Evolutionary conservation across 2,888 invertebrate species (phyloP), one percentile per base, ranked within the genome.

Genomic region (Ennomos fuscantarius): DNA sequence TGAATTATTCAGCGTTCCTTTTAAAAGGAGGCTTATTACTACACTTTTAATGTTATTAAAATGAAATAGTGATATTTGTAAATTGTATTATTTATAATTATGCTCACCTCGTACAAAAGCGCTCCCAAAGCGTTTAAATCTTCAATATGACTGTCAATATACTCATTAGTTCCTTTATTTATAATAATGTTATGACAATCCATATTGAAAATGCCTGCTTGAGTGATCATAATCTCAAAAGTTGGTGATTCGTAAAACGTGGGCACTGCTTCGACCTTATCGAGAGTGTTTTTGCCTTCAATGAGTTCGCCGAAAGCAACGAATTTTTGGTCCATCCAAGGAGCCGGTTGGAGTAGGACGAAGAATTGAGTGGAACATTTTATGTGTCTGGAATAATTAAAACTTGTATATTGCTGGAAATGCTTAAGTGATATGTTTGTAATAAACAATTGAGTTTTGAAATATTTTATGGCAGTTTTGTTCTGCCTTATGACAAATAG

Each of bases 291-390:
- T 54, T 93, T 94, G 1, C 96, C 96, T 66, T 95, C 95, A 35
- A 96, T 87, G 2, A 96, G 85, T 82, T 95, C 94, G 1, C 95
- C 96, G 76, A 96, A 96, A 1, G 95, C 96, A 6, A 96, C 96
- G 74, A 95, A 95, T 83, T 93, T 94, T 57, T 89, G 85, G 67
- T 94, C 93, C 95, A 96, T 95, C 96, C 96, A 96, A 3, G 92
- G 84, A 5, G 94, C 91, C 5, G 95, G 93, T 80, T 94, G 94
- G 11, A 96, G 84, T 10, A 94, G 90, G 11, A 96, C 89, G 73
- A 94, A 94, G 78, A 96, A 96, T 81, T 96, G 95, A 1, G 95
- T 94, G 5, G 93, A 93, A 77, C 96, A 96, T 63, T 94, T 93
- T 12, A 78, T 73, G 75, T 96, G 94, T 62, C 94, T 92, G 65